Base-by-base conservation (phyloP, 2,888 invertebrate species). In the Autographa pulchrina region DNA sequence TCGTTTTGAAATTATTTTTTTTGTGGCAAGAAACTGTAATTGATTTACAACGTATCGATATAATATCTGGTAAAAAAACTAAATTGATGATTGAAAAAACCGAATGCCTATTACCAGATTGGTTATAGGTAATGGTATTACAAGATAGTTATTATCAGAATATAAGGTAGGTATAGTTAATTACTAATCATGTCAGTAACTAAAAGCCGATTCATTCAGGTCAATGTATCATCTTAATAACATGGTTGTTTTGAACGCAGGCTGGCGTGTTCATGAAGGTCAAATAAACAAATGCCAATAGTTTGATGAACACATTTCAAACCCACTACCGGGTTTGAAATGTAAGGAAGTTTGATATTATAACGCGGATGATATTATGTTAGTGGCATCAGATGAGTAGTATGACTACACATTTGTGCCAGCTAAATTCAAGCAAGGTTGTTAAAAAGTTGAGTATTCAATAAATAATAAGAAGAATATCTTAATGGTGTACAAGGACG, bases 301-400 rank as follows among this genome's bases (percentile, higher is more conserved):
- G 25, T 13, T 43, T 32, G 41, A 56, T 56, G 58, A 67, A 56
- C 58, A 65, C 16, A 38, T 70, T 18, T 78, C 68, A 73, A 63
- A 79, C 65, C 59, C 77, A 82, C 74, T 58, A 79, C 63, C 67
- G 14, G 25, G 25, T 25, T 25, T 25, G 25, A 25, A 2, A 72
- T 72, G 74, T 54, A 56, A 65, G 81, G 81, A 81, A 79, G 77
- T 77, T 16, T 11, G 32, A 68, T 48, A 58, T 68, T 68, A 78
- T 71, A 68, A 72, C 69, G 67, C 65, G 61, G 43, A 72, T 70
- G 60, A 60, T 75, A 58, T 64, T 56, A 77, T 60, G 66, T 74
- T 69, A 43, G 62, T 38, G 65, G 72, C 74, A 70, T 72, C 69
- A 67, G 70, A 38, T 60, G 70, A 70, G 63, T 35, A 77, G 66